Percentiles rank a stretch among this genome's conserved stretches.
phyloP scores from a whole-genome alignment of 2,888 invertebrate genomes.

The Euzetes globulus region DNA sequence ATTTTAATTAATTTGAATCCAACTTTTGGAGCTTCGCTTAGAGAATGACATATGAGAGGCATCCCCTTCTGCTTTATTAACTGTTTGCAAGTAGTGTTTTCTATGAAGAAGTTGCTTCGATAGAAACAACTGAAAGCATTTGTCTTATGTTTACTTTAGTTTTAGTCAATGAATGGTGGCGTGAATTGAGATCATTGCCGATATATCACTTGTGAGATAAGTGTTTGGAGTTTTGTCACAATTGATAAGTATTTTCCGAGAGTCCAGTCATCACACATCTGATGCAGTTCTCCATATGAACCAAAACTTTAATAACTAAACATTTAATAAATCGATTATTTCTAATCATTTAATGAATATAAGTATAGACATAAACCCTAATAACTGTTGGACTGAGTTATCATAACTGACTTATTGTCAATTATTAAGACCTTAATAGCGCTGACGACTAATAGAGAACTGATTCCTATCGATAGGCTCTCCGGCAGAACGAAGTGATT shows the following conservation, averaged over 20 bases:
- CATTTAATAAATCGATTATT: neutral
- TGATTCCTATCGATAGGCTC: slow-evolving; percentile 56
- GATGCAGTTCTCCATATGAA: neutral
- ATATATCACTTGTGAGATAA: slow-evolving; percentile 20
- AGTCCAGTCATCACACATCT: neutral
- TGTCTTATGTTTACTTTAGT: slow-evolving; percentile 10
- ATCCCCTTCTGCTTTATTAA: neutral
- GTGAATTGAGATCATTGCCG: slow-evolving; percentile 11
- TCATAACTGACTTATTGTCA: neutral
- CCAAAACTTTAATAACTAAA: neutral
- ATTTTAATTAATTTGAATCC: too few relatives aligned
- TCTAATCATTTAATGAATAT: too few relatives aligned
- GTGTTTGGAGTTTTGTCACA: slow-evolving; percentile 14
- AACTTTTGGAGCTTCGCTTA: too few relatives aligned
- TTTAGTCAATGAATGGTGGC: slow-evolving; percentile 7
- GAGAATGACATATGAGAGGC: too few relatives aligned
- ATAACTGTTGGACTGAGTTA: neutral
- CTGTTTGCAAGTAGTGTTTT: neutral
- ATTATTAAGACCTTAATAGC: neutral
- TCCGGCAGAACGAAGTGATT: slow-evolving; percentile 82
- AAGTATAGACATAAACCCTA: too few relatives aligned
- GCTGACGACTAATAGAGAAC: slow-evolving; percentile 31
- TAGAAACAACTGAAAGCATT: neutral
- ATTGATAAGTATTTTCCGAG: neutral
- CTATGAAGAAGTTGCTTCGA: neutral